Conservation (phyloP, 2,113 vertebrate species). For the Podiceps cristatus region DNA sequence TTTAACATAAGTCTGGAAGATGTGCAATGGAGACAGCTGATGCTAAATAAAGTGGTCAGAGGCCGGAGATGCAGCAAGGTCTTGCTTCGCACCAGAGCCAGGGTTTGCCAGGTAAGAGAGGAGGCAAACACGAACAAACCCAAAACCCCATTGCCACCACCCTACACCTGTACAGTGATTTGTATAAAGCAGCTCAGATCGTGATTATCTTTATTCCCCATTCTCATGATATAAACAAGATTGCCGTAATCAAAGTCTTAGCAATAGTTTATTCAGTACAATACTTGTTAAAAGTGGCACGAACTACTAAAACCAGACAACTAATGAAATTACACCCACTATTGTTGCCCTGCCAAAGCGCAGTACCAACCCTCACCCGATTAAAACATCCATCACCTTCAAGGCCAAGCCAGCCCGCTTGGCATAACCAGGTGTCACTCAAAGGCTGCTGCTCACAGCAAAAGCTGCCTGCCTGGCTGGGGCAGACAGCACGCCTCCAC, state of each 20-base stretch:
- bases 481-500: background rate
- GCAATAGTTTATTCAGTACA: background rate
- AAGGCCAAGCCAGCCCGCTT: background rate
- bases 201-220: background rate
- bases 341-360: background rate
- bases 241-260: background rate
- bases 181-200: background rate
- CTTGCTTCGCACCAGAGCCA: background rate
- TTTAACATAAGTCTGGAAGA: background rate
- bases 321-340: background rate
- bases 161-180: background rate
- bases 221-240: background rate
- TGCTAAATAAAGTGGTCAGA: fast-evolving
- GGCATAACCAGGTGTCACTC: fast-evolving
- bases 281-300: background rate
- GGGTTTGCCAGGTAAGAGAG: background rate
- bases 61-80: background rate
- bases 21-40: too few species aligned
- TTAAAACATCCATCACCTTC: background rate
- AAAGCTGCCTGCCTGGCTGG: fast-evolving
- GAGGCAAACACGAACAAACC: background rate
- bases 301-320: background rate
- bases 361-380: background rate
- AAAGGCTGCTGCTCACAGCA: background rate
- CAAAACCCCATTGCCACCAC: background rate